Conservation (phyloP, 2,888 invertebrate genomes). For the Drosophila trichaetosa region DNA sequence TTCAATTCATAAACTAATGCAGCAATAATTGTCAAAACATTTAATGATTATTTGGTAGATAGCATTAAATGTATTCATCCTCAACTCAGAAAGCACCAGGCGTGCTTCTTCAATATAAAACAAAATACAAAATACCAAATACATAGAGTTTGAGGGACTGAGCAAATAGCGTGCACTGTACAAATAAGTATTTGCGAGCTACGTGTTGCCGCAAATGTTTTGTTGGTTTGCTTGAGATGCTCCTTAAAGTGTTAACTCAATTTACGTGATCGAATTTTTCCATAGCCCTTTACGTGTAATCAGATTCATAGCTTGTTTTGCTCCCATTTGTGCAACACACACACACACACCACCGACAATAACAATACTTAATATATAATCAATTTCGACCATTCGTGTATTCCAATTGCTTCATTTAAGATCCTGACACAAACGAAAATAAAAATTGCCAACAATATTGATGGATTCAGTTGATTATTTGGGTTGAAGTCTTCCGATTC, state of each 20-base stretch:
- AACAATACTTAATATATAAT: constrained; percentile 7
- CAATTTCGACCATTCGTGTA: constrained; percentile 14
- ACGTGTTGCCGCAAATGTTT: constrained; percentile 54
- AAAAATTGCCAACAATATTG: neutral
- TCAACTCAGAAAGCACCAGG: neutral
- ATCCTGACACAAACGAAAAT: neutral
- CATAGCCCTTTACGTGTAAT: constrained; percentile 38
- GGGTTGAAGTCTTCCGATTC: too few relatives aligned
- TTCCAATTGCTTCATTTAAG: constrained; percentile 1
- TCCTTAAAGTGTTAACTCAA: constrained; percentile 71
- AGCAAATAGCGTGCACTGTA: constrained; percentile 7
- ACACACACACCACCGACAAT: constrained; percentile 10
- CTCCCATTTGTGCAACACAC: constrained; percentile 2
- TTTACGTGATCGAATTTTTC: constrained; percentile 74
- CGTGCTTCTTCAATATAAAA: neutral
- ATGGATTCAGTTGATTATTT: neutral
- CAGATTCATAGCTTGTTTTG: constrained; percentile 56
- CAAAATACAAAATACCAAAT: neutral
- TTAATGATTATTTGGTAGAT: neutral
- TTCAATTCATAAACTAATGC: neutral
- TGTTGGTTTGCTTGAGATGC: constrained; percentile 22
- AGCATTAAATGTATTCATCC: neutral
- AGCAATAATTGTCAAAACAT: constrained; percentile 6
- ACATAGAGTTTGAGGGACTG: neutral
- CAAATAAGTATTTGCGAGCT: constrained; percentile 8